Base-by-base conservation (phyloP, 2,113 vertebrate species). In the Chionomys nivalis region DNA sequence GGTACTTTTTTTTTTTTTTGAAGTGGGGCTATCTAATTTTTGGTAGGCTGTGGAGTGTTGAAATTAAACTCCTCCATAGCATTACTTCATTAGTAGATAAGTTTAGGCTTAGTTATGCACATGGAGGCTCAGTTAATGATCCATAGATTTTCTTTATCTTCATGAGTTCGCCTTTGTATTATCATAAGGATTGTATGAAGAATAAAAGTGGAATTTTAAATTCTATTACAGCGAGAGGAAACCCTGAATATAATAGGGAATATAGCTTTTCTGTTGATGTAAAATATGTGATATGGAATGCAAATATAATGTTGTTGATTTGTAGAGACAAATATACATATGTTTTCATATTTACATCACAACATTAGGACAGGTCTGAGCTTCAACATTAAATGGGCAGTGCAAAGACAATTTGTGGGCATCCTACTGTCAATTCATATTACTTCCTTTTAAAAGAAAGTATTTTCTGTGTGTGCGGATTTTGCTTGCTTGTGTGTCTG, bases 11-110 rank as follows among this genome's bases (percentile, higher is more conserved):
- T 33, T 44, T 33, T 63, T 89, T 95, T 96, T 66, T 87, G 21
- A 93, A 90, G 75, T 87, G 55, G 58, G 72, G 87, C n/a, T 89
- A 76, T 87, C 23, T 88, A 89, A 91, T 81, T 94, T 91, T 96
- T 81, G 83, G 55, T 87, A 70, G 65, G 5, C 79, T 96, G 55
- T 66, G 52, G 94, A 82, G 13, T 72, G 5, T 94, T 91, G 88
- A 88, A 93, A 95, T 91, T n/a, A 92, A 72, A 87, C 55, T 79
- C 92, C 36, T 58, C 36, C 24, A 5, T 68, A 47, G 58, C 75
- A 61, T 72, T 66, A 33, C 19, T 89, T 92, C 77, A 65, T 82
- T 49, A 97, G 58, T 89, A 79, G 82, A 12, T 47, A 85, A 36
- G 11, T 94, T 81, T 94, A 87, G 87, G 14, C 47, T 87, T 55